Evolutionary conservation across 2,888 invertebrate species (phyloP), one percentile per base, ranked within the genome.

Genomic region (Cenopis cana): DNA sequence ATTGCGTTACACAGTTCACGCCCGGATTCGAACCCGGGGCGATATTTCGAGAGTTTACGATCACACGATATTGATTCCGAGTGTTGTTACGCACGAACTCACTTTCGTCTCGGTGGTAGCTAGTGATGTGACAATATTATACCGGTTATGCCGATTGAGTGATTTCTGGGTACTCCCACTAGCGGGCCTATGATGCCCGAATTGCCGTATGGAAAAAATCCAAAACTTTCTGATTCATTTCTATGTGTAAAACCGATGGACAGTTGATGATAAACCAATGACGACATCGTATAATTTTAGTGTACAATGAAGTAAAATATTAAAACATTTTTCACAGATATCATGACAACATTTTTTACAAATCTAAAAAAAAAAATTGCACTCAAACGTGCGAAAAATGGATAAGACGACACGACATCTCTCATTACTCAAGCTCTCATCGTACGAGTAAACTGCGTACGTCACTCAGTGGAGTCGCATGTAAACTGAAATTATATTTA

Each of bases 401-500:
- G 18, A 62, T 55, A 55, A 65, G 68, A 69, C 68, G 36, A 64
- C 68, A 69, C 68, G 36, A 64, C 68, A 55, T 52, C 56, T 17
- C 38, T n/a, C 66, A 46, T 60, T 24, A 46, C 46, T 24, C 36
- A n/a, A 54, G 38, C 64, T 38, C 62, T 67, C 52, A 57, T 73
- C 74, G 74, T 73, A n/a, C n/a, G n/a, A n/a, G n/a, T n/a, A 72
- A 71, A 72, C 61, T 49, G 12, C 74, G 62, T 74, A 61, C 78
- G 75, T 76, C 76, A 78, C 77, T 74, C 75, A 75, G 74, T 74
- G 72, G 76, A 80, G 77, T 60, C 76, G 77, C 78, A 78, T 79
- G 79, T 80, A 75, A 78, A 74, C 76, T 77, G 78, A 76, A 79
- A 75, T 60, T 17, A 77, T 86, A 87, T 91, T 89, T 89, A 89